Evolutionary conservation across 2,888 invertebrate species (phyloP).

Genomic region (Anarsia innoxiella): DNA sequence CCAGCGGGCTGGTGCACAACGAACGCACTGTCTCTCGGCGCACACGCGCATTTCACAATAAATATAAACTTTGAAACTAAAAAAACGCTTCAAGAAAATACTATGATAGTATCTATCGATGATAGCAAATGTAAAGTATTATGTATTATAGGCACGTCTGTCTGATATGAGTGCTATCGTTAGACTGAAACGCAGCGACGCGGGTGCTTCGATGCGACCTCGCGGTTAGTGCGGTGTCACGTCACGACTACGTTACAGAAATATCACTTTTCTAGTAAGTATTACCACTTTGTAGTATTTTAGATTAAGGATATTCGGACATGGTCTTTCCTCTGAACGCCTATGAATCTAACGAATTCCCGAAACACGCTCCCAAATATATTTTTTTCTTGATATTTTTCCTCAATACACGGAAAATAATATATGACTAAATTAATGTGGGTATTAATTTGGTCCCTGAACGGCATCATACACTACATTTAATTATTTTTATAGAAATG

Average conservation of each 20-base stretch:
- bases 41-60: conserved; percentile 68
- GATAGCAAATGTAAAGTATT: not conserved
- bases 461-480: too few species aligned
- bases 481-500: too few species aligned
- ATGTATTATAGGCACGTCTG: conserved; percentile 36
- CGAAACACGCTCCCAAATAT: too few species aligned
- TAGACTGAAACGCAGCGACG: conserved; percentile 42
- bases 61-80: conserved; percentile 22
- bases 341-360: too few species aligned
- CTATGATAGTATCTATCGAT: not conserved
- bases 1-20: conserved; percentile 54
- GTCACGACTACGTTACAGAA: conserved; percentile 35
- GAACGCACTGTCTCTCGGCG: conserved; percentile 58
- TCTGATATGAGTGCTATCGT: conserved; percentile 50
- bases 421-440: too few species aligned
- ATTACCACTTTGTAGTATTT: conserved; percentile 35
- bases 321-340: conserved; percentile 31
- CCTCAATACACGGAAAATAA: too few species aligned
- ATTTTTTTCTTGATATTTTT: too few species aligned
- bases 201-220: conserved; percentile 11
- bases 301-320: too few species aligned
- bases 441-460: too few species aligned
- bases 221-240: conserved; percentile 17
- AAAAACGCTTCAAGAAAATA: too few species aligned
- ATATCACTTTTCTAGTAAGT: conserved; percentile 50